phyloP scores from a whole-genome alignment of 2,888 invertebrate genomes.

The Artemia sp. region DNA sequence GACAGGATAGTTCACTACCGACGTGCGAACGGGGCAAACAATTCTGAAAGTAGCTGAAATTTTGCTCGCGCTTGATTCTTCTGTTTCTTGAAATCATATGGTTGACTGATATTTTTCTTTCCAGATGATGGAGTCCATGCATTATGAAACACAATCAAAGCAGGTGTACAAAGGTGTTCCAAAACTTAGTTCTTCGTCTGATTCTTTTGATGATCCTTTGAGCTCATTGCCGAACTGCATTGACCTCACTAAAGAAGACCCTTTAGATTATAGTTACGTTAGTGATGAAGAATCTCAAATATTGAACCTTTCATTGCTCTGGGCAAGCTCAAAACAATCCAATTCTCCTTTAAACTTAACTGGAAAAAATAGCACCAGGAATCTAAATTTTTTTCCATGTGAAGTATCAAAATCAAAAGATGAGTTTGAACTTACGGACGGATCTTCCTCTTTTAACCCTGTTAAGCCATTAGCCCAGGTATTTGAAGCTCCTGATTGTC shows the following conservation, averaged over 20 bases:
- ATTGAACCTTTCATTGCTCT: not conserved
- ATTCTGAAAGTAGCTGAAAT: too few relatives aligned
- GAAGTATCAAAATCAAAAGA: not conserved
- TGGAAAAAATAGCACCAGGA: not conserved
- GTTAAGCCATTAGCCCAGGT: constrained; percentile 12
- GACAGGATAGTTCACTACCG: too few relatives aligned
- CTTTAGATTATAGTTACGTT: not conserved
- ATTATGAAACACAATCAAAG: too few relatives aligned
- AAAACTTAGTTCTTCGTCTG: too few relatives aligned
- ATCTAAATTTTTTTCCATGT: not conserved
- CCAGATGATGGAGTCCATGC: too few relatives aligned
- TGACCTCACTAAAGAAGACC: not conserved
- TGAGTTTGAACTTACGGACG: not conserved
- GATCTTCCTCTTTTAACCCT: not conserved
- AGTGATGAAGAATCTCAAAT: not conserved
- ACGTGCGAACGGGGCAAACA: too few relatives aligned
- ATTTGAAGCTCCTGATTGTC: constrained; percentile 22
- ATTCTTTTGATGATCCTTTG: too few relatives aligned
- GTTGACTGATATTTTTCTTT: too few relatives aligned
- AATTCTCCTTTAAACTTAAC: constrained; percentile 11
- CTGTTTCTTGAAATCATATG: too few relatives aligned
- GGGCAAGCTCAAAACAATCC: not conserved
- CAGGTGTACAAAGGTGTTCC: too few relatives aligned
- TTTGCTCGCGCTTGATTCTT: too few relatives aligned
- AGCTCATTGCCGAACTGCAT: not conserved